Evolutionary conservation across 23 tunicate genomes (phyloP), one percentile per base, ranked within the genome.

Genomic region (Ascidia mentula): DNA sequence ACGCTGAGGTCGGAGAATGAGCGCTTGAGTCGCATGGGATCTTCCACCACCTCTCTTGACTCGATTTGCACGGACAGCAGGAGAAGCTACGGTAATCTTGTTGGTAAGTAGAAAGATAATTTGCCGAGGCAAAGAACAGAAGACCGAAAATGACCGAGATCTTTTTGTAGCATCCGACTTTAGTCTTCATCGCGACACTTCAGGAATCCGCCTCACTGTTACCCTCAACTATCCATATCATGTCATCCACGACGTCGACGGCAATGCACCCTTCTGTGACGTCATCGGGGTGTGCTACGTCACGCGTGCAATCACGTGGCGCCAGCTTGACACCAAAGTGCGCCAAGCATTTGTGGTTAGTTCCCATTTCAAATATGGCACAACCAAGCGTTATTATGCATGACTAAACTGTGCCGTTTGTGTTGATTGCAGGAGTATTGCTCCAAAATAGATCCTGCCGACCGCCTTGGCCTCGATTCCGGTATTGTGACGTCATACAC

Each of bases 1-100:
- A 32, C 83, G 24, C 72, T 91, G 69, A 76, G 90, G 18, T 39
- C 77, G 60, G 97, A 91, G 60, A 91, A 91, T 81, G 87, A 91
- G 72, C 76, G 89, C 0, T 78, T 91, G 22, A 89, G 82, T 39
- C 82, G 78, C 32, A 40, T 91, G 37, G 97, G 90, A 37, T 59
- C 77, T 8, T 90, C 96, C 26, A 61, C 90, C 18, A 32, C 60
- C 73, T 85, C 89, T 13, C 40, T 85, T 1, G 73, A 83, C 6
- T 74, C 80, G 40, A 37, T 71, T 33, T 69, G 82, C 46, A 26
- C 22, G 13, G 65, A 53, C 24, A 9, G 28, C 13, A 53, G 65
- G 13, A 53, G 65, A 53, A 53, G 65, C 24, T 53, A 53, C 13
- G 65, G 12, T 20, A 53, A 53, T 9, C 24, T 53, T 26, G 22